Conservation (phyloP, 2,888 invertebrate genomes). For the Agrochola circellaris region DNA sequence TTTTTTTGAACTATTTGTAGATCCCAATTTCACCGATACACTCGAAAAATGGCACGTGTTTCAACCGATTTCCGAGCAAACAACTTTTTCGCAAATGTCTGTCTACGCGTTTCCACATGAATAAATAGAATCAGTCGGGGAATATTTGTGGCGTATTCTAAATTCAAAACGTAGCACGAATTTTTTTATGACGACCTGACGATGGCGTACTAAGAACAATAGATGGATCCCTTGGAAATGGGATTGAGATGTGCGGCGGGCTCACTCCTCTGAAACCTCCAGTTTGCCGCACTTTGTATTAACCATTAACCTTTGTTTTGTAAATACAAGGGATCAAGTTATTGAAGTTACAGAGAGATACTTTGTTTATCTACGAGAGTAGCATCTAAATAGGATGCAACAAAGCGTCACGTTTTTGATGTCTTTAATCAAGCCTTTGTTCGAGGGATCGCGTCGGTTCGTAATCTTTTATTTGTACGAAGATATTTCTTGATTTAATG, state of each 20-base stretch:
- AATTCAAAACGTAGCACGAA: constrained; percentile 42
- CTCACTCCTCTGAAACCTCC: constrained; percentile 23
- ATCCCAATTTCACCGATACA: constrained; percentile 7
- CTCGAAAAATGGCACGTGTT: constrained; percentile 31
- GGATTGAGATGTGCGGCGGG: constrained; percentile 23
- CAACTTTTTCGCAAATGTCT: constrained; percentile 46
- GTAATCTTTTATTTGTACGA: constrained; percentile 61
- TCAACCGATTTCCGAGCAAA: constrained; percentile 44
- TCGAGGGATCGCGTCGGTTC: constrained; percentile 47
- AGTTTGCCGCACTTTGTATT: constrained; percentile 33
- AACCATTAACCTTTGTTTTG: constrained; percentile 50
- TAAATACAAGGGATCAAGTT: constrained; percentile 55
- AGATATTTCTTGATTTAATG: constrained; percentile 59
- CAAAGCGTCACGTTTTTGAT: constrained; percentile 65
- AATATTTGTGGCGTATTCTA: constrained; percentile 51
- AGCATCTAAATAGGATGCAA: constrained; percentile 65
- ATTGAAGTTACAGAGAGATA: constrained; percentile 53
- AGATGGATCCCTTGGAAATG: constrained; percentile 16
- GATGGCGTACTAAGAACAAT: constrained; percentile 34
- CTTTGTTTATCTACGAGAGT: constrained; percentile 54
- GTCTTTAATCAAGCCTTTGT: constrained; percentile 69
- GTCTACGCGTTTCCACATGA: constrained; percentile 48
- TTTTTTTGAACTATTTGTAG: constrained; percentile 15
- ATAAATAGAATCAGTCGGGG: constrained; percentile 48
- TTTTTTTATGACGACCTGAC: constrained; percentile 14